phyloP scores from a whole-genome alignment of 2,888 invertebrate species.

The Tetragonisca angustula region DNA sequence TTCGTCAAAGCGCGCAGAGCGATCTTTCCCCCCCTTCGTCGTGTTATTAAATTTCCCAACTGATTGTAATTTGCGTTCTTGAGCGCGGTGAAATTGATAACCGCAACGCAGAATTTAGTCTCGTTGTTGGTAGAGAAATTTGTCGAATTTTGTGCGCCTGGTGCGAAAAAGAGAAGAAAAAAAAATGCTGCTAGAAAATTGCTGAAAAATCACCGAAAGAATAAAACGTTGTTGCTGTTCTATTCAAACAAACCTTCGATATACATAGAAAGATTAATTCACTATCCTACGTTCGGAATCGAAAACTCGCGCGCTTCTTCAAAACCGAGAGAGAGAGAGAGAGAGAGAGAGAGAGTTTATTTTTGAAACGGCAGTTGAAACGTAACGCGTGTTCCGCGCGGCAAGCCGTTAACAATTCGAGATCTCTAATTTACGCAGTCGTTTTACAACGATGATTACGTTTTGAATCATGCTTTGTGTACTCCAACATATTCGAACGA shows the following conservation, averaged over 20 bases:
- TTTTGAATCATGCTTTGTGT: not conserved
- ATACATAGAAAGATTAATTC: conserved; percentile 15
- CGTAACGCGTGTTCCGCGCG: too few relatives aligned
- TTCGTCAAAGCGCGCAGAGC: not conserved
- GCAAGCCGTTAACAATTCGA: not conserved
- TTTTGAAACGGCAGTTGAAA: not conserved
- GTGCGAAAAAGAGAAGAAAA: not conserved
- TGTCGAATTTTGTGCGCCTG: not conserved
- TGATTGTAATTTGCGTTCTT: not conserved
- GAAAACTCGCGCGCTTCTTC: not conserved
- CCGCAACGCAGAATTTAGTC: conserved; percentile 6
- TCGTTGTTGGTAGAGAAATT: not conserved
- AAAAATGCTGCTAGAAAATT: conserved; percentile 64
- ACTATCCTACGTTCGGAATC: not conserved
- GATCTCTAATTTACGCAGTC: not conserved
- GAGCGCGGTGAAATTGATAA: not conserved
- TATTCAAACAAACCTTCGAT: conserved; percentile 8
- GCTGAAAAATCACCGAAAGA: conserved; percentile 53
- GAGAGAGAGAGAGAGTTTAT: not conserved
- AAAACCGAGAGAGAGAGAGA: not conserved
- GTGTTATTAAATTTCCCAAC: conserved; percentile 12
- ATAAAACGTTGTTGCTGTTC: conserved; percentile 48
- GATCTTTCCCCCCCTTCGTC: not conserved
- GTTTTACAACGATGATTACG: not conserved
- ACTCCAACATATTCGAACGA: not conserved